These are phyloP conservation scores for Eilema sororculum DNA, from an alignment of 2,888 invertebrate genomes.

Conservation along the genomic window DNA sequence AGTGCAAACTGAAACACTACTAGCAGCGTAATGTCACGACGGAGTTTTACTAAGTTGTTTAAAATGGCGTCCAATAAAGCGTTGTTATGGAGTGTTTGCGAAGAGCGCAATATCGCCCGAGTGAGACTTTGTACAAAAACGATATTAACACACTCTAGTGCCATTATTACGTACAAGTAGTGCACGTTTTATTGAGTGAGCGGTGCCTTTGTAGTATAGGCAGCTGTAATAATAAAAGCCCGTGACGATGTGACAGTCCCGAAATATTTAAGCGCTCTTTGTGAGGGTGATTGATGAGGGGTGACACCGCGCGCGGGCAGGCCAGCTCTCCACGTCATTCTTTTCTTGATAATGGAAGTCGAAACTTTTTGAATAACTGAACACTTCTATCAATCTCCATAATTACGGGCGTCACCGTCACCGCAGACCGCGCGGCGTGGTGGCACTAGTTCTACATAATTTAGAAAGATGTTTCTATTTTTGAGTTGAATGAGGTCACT, in stretches of 20 bases:
- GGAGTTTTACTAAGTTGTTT: background rate
- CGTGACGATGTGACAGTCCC: background rate
- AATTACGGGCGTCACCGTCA: background rate
- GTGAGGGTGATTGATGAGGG: background rate
- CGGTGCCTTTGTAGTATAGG: background rate
- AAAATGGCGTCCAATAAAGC: conserved; percentile 18
- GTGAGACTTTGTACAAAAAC: background rate
- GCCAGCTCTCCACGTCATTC: background rate
- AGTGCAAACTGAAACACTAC: no score
- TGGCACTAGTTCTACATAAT: background rate
- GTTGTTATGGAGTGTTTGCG: conserved; percentile 5
- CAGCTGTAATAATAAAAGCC: background rate
- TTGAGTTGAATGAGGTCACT: background rate
- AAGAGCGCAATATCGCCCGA: conserved; percentile 7
- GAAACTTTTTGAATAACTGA: background rate
- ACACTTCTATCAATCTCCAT: background rate
- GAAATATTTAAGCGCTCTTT: background rate
- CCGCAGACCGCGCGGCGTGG: background rate
- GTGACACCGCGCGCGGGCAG: background rate
- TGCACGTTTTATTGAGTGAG: background rate
- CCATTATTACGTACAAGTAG: background rate
- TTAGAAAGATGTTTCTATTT: background rate
- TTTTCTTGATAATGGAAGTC: conserved; percentile 2
- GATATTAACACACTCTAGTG: conserved; percentile 1
- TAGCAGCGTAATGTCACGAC: background rate